Evolutionary conservation across 2,113 vertebrate species (phyloP).

Genomic region (Fulica atra): DNA sequence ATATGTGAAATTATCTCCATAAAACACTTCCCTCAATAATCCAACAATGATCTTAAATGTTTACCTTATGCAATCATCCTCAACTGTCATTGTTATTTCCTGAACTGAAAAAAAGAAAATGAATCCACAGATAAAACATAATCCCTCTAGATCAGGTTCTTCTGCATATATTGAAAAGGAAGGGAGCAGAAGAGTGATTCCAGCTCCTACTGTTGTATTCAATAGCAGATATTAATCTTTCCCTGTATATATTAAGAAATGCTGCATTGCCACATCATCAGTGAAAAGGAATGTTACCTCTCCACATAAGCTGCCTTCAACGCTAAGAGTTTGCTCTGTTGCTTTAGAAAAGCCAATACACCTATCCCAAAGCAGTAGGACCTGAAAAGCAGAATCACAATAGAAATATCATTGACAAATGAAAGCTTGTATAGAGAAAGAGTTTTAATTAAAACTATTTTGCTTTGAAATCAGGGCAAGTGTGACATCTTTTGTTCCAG

Average conservation of each 20-base stretch:
- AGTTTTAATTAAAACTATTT: not conserved
- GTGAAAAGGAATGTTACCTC: not conserved
- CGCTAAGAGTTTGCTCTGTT: not conserved
- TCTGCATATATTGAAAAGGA: not conserved
- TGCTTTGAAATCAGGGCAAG: accelerated
- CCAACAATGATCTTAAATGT: not conserved
- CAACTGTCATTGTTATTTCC: not conserved
- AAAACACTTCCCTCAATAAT: not conserved
- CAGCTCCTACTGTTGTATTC: not conserved
- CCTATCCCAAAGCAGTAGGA: not conserved
- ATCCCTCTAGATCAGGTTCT: not conserved
- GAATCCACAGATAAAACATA: not conserved
- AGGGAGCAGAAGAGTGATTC: not conserved
- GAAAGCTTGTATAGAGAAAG: not conserved
- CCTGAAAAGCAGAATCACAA: not conserved
- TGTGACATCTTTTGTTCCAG: not conserved
- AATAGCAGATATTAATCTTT: not conserved
- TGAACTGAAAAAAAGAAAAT: not conserved
- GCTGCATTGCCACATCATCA: not conserved
- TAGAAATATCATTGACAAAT: not conserved
- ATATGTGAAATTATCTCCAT: not conserved
- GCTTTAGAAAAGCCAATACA: not conserved
- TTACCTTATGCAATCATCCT: not conserved
- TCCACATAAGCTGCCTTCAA: not conserved
- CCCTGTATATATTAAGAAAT: not conserved